These are phyloP conservation scores for Merluccius polli DNA, from an alignment of 2,797 vertebrate species.

Conservation along the genomic window DNA sequence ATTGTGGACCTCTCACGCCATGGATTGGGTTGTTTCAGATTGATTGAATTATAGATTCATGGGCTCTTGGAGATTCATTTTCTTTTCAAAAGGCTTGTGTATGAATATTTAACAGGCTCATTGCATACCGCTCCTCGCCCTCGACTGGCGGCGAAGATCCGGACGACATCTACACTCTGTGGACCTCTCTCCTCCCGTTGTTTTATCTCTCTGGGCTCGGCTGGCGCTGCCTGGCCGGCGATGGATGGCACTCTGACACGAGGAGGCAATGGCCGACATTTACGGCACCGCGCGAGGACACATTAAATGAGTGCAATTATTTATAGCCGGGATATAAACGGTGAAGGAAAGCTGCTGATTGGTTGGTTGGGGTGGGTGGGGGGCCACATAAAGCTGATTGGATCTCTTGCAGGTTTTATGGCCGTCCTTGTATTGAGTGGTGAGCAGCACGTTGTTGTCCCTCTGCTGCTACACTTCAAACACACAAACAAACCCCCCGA, in stretches of 20 bases:
- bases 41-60: slow-evolving; percentile 39
- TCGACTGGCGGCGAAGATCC: neutral
- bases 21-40: slow-evolving; percentile 44
- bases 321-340: slow-evolving; percentile 38
- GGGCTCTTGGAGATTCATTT: slow-evolving; percentile 38
- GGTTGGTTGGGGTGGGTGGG: slow-evolving; percentile 19
- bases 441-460: slow-evolving; percentile 22
- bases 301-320: slow-evolving; percentile 44
- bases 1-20: slow-evolving; percentile 38
- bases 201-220: neutral
- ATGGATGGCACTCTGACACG: neutral
- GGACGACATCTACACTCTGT: neutral
- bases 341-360: slow-evolving; percentile 21
- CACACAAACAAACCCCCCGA: neutral
- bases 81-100: slow-evolving; percentile 46
- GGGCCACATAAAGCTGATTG: slow-evolving; percentile 39
- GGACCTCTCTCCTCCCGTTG: neutral
- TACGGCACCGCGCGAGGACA: slow-evolving; percentile 30
- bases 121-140: neutral
- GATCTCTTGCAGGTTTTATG: slow-evolving; percentile 17
- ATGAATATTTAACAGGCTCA: slow-evolving; percentile 58
- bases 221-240: neutral
- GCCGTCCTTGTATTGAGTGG: slow-evolving; percentile 34
- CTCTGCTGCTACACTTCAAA: neutral
- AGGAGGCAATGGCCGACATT: slow-evolving; percentile 24